Evolutionary conservation across 2,797 vertebrate species (phyloP).

Genomic region (Falco berigora): DNA sequence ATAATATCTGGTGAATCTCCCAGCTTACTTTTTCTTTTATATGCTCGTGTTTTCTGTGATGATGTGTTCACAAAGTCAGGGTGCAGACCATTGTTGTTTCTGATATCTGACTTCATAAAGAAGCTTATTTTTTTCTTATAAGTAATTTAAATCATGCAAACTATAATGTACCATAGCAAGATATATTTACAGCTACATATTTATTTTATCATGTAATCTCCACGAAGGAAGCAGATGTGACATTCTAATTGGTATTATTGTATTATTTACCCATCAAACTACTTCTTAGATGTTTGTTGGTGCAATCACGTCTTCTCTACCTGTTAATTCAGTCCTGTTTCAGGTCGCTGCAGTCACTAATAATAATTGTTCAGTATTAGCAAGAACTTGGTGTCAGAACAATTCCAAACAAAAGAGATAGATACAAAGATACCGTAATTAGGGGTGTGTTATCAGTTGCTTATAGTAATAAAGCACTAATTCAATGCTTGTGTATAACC

Average conservation of each 20-base stretch:
- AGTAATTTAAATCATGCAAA: background rate
- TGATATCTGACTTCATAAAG: background rate
- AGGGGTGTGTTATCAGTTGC: constrained; percentile 9
- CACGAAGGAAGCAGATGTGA: constrained; percentile 9
- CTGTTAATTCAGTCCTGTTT: constrained; percentile 43
- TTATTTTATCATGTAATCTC: background rate
- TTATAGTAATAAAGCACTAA: constrained; percentile 57
- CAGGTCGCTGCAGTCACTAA: background rate
- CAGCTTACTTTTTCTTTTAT: background rate
- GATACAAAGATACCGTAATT: constrained; percentile 25
- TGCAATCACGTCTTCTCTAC: background rate
- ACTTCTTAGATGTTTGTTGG: background rate
- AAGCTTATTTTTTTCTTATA: background rate
- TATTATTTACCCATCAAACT: background rate
- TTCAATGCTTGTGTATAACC: constrained; percentile 12
- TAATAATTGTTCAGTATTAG: background rate
- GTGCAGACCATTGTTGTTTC: background rate
- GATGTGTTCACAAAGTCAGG: background rate
- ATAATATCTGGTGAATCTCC: background rate
- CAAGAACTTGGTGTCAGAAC: background rate
- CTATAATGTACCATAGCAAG: background rate
- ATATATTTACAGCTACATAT: background rate
- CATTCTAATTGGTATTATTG: background rate
- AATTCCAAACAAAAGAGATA: constrained; percentile 36
- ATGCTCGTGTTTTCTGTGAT: background rate